Percentiles rank a stretch among this genome's conserved stretches.
These are phyloP conservation scores for Anthopleura sola DNA, from an alignment of 64 coral and sea anemone genomes.

Conservation along the genomic window DNA sequence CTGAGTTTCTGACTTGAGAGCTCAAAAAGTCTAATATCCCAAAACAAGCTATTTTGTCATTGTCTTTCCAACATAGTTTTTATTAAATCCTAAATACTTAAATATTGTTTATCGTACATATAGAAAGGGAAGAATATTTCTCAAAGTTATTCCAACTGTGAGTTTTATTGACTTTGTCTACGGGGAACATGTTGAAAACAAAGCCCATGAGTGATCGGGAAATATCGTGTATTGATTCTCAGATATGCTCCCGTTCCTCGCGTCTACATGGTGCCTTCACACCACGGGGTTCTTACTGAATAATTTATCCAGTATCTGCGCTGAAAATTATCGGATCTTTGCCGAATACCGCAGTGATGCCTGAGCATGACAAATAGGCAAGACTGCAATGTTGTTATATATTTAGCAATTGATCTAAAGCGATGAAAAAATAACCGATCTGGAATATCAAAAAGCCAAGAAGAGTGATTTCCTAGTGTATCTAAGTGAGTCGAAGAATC, in stretches of 20 bases:
- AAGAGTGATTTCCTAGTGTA: background rate
- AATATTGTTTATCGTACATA: conserved; percentile 2
- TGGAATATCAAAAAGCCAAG: background rate
- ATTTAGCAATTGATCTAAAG: background rate
- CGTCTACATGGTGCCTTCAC: conserved; percentile 9
- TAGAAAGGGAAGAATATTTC: conserved; percentile 6
- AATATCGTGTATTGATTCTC: background rate
- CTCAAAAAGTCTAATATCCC: conserved; percentile 30
- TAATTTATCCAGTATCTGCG: conserved; percentile 12
- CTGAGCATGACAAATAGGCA: background rate
- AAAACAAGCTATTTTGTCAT: background rate
- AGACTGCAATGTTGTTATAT: background rate
- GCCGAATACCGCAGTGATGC: background rate
- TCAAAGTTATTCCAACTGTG: conserved; percentile 20
- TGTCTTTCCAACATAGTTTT: background rate
- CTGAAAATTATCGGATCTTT: conserved; percentile 14
- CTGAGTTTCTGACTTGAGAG: conserved; percentile 14
- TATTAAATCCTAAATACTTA: conserved; percentile 7
- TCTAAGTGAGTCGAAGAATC: background rate
- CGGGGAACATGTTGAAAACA: background rate
- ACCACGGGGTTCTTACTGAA: conserved; percentile 8
- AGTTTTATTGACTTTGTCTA: conserved; percentile 25
- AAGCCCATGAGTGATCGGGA: background rate
- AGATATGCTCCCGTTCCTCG: conserved; percentile 5
- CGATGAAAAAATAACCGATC: background rate